phyloP scores from a whole-genome alignment of 1,140 invertebrate genomes.

The Camponotus floridanus region DNA sequence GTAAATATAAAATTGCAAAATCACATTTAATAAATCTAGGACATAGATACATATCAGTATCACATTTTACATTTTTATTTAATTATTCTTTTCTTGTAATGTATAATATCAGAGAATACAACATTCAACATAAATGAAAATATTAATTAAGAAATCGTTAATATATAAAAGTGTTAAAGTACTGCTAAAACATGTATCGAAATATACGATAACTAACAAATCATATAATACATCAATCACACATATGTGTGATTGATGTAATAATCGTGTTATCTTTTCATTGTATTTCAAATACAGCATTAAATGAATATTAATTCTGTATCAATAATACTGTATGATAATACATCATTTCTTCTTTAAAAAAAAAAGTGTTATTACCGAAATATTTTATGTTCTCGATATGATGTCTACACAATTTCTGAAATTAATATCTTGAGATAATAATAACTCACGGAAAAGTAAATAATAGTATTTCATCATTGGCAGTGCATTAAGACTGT shows the following conservation, averaged over 20 bases:
- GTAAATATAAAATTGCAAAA: constrained; percentile 16
- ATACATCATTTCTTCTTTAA: neutral
- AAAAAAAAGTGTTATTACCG: neutral
- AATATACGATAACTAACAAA: neutral
- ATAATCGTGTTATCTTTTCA: neutral
- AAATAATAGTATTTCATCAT: neutral
- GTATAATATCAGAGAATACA: neutral
- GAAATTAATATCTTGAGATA: neutral
- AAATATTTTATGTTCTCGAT: neutral
- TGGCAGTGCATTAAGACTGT: neutral
- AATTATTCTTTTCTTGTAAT: neutral
- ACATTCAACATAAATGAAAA: neutral
- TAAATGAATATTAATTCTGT: neutral
- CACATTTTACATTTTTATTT: neutral
- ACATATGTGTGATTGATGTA: neutral
- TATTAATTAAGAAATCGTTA: neutral
- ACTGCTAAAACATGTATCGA: neutral
- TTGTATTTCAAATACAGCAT: neutral
- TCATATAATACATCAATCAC: neutral
- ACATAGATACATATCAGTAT: neutral
- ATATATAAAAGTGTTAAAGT: neutral
- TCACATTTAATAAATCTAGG: constrained; percentile 9
- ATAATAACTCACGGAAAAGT: neutral
- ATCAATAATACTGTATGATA: neutral
- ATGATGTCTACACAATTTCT: neutral